phyloP scores from a whole-genome alignment of 2,113 vertebrate species.

The Galemys pyrenaicus region DNA sequence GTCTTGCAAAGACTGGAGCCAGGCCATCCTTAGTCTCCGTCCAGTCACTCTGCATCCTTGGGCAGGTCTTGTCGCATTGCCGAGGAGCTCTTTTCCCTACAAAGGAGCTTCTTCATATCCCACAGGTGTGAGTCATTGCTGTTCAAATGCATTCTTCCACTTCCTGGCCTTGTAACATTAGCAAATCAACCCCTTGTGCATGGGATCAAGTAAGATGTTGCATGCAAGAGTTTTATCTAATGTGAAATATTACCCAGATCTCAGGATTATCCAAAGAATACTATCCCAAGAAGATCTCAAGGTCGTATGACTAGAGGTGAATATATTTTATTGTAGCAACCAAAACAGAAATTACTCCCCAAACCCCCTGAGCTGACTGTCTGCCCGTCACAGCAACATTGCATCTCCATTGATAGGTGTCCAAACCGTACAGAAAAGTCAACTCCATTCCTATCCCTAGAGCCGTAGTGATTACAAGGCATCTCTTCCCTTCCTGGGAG shows the following conservation, averaged over 20 bases:
- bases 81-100: background rate
- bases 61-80: background rate
- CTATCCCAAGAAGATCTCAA: slow-evolving; percentile 1
- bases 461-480: accelerated
- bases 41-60: background rate
- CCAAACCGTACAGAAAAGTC: background rate
- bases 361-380: background rate
- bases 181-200: too few species aligned
- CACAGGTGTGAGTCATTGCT: too few species aligned
- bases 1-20: background rate
- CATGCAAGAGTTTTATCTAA: slow-evolving; percentile 6
- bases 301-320: background rate
- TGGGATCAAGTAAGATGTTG: slow-evolving; percentile 2
- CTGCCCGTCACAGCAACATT: background rate
- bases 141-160: too few species aligned
- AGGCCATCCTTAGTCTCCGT: background rate
- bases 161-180: too few species aligned
- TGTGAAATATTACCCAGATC: slow-evolving; percentile 46
- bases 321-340: background rate
- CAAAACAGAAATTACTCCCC: background rate
- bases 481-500: background rate
- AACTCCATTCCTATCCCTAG: background rate
- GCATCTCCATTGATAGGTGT: background rate
- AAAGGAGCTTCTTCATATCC: background rate
- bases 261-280: background rate